Percentiles rank a stretch among this genome's conserved stretches.
These are phyloP conservation scores for Euplagia quadripunctaria DNA, from an alignment of 2,888 invertebrate genomes.

Conservation along the genomic window DNA sequence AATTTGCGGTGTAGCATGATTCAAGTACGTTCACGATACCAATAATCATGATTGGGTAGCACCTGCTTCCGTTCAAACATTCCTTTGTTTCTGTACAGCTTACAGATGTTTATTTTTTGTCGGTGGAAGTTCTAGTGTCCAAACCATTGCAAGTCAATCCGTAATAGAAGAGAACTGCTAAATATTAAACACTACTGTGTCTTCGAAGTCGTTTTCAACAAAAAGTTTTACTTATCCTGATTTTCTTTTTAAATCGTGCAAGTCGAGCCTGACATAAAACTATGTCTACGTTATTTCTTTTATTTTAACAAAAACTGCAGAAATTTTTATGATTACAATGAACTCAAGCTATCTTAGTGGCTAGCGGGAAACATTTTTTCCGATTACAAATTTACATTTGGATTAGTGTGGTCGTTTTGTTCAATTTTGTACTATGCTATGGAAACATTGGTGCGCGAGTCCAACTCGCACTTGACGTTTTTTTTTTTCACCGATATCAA, in stretches of 20 bases:
- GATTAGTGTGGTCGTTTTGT: too few species aligned
- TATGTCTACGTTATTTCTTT: too few species aligned
- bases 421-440: too few species aligned
- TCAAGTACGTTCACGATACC: not conserved
- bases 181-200: not conserved
- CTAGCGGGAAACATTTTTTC: too few species aligned
- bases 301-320: too few species aligned
- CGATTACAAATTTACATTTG: too few species aligned
- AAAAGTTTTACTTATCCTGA: not conserved
- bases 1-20: conserved; percentile 1
- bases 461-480: not conserved
- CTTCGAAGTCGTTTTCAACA: not conserved
- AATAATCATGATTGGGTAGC: conserved; percentile 1
- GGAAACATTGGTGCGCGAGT: too few species aligned
- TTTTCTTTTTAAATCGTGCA: not conserved
- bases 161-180: not conserved
- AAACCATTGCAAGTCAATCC: not conserved
- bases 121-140: too few species aligned
- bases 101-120: too few species aligned
- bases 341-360: too few species aligned
- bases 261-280: too few species aligned
- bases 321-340: too few species aligned
- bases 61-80: conserved; percentile 8
- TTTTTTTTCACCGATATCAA: not conserved
- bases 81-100: not conserved